Percentiles rank a stretch among this genome's conserved stretches.
These are phyloP conservation scores for Tetragnatha versicolor DNA, from an alignment of 1,140 invertebrate species.

Conservation along the genomic window DNA sequence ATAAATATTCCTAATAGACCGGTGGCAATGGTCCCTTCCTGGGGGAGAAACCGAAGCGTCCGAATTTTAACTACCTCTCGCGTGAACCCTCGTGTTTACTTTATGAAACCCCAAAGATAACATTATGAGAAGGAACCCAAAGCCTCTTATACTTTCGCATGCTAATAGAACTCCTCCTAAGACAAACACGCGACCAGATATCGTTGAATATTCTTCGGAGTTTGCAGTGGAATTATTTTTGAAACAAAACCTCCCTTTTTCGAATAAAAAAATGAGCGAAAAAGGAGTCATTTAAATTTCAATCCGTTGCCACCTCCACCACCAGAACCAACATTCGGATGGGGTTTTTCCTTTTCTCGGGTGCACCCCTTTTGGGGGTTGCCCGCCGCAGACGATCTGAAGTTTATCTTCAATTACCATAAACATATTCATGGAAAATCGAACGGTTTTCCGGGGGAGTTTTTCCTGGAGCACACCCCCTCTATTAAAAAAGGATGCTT, in stretches of 20 bases:
- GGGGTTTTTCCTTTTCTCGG: neutral
- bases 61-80: constrained; percentile 5
- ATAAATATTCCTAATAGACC: neutral
- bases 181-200: constrained; percentile 20
- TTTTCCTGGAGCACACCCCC: neutral
- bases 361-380: neutral
- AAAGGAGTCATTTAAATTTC: constrained; percentile 34
- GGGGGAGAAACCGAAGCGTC: too few species aligned
- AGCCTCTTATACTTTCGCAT: neutral
- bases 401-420: constrained; percentile 44
- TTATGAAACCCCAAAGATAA: constrained; percentile 23
- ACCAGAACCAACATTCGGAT: constrained; percentile 22
- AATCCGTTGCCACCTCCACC: too few species aligned
- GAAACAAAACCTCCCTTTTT: constrained; percentile 33
- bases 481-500: constrained; percentile 10
- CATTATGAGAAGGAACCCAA: constrained; percentile 6
- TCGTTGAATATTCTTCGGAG: neutral
- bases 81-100: neutral
- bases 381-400: neutral
- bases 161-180: constrained; percentile 16
- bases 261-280: too few species aligned
- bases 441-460: neutral
- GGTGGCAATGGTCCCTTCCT: neutral
- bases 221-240: constrained; percentile 26
- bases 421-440: constrained; percentile 47